These are phyloP conservation scores for Drosophila kanapiae DNA, from an alignment of 1,140 invertebrate species.

Conservation along the genomic window DNA sequence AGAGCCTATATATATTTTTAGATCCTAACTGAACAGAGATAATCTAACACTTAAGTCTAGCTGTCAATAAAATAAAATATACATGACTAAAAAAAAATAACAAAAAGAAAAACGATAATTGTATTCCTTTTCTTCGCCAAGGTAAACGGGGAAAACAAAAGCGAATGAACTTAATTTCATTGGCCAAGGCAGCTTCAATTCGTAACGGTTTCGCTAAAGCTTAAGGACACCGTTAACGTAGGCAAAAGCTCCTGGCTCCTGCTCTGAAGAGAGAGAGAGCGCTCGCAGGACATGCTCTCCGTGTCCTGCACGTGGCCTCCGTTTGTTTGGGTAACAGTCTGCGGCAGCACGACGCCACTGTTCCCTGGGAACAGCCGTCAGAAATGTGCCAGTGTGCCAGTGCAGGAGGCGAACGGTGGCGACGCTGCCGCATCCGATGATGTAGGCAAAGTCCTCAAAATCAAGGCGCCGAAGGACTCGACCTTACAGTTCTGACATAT, in stretches of 20 bases:
- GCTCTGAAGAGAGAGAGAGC: neutral
- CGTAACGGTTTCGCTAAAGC: slow-evolving; percentile 53
- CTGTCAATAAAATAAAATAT: slow-evolving; percentile 71
- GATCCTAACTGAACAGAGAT: slow-evolving; percentile 56
- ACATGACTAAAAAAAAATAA: slow-evolving; percentile 32
- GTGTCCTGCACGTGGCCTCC: slow-evolving; percentile 35
- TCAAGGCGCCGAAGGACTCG: slow-evolving; percentile 73
- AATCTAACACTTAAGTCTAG: slow-evolving; percentile 66
- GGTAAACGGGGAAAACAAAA: slow-evolving; percentile 27
- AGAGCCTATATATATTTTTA: slow-evolving; percentile 73
- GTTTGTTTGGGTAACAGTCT: slow-evolving; percentile 39
- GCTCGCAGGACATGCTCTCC: slow-evolving; percentile 1
- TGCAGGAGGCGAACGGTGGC: slow-evolving; percentile 1
- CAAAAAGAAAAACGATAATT: slow-evolving; percentile 8
- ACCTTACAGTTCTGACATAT: slow-evolving; percentile 77
- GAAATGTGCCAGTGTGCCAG: slow-evolving; percentile 26
- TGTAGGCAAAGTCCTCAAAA: slow-evolving; percentile 79
- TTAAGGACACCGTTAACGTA: slow-evolving; percentile 54
- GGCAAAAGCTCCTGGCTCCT: slow-evolving; percentile 47
- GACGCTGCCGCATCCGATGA: slow-evolving; percentile 48
- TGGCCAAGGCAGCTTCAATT: slow-evolving; percentile 31
- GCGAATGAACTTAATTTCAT: slow-evolving; percentile 27
- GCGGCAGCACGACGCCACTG: neutral
- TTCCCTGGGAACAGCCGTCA: slow-evolving; percentile 45
- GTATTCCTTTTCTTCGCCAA: slow-evolving; percentile 16